phyloP scores from a whole-genome alignment of 2,113 vertebrate genomes.

The Polyodon spathula region DNA sequence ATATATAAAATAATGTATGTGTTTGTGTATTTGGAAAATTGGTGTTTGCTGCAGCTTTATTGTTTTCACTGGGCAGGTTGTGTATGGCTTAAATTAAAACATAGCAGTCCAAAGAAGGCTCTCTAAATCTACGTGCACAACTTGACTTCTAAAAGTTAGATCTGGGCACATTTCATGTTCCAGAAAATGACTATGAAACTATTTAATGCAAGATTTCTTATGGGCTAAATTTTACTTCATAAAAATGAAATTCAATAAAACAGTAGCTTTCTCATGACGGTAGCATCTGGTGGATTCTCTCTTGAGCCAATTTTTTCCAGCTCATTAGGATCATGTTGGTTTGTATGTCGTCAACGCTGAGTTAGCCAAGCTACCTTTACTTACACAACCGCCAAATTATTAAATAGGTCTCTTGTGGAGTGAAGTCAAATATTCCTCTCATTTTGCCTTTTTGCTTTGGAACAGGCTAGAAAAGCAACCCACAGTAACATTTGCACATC shows the following conservation, averaged over 20 bases:
- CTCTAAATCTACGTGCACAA: slow-evolving; percentile 56
- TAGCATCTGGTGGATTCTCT: slow-evolving; percentile 89
- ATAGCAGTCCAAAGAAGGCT: slow-evolving; percentile 34
- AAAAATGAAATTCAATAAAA: slow-evolving; percentile 90
- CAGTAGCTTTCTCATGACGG: slow-evolving; percentile 91
- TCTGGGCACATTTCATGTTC: slow-evolving; percentile 60
- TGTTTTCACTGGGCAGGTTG: slow-evolving; percentile 21
- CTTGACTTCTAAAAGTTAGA: slow-evolving; percentile 54
- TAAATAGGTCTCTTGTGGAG: slow-evolving; percentile 95
- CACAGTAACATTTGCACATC: slow-evolving; percentile 88
- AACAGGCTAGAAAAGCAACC: slow-evolving; percentile 75
- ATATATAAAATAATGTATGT: too few species aligned
- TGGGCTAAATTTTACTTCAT: slow-evolving; percentile 79
- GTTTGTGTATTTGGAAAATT: too few species aligned
- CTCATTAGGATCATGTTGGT: slow-evolving; percentile 97
- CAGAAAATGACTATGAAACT: slow-evolving; percentile 70
- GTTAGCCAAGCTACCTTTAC: slow-evolving; percentile 87
- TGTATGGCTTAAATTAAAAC: slow-evolving; percentile 26
- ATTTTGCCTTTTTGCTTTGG: slow-evolving; percentile 74
- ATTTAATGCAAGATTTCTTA: slow-evolving; percentile 74
- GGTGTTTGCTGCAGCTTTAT: slow-evolving; percentile 23
- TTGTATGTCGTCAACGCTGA: slow-evolving; percentile 89
- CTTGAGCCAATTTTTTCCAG: slow-evolving; percentile 92
- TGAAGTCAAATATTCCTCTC: slow-evolving; percentile 97
- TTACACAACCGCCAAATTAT: slow-evolving; percentile 78